Evolutionary conservation across 2,113 vertebrate species (phyloP).

Genomic region (Oxyura jamaicensis): DNA sequence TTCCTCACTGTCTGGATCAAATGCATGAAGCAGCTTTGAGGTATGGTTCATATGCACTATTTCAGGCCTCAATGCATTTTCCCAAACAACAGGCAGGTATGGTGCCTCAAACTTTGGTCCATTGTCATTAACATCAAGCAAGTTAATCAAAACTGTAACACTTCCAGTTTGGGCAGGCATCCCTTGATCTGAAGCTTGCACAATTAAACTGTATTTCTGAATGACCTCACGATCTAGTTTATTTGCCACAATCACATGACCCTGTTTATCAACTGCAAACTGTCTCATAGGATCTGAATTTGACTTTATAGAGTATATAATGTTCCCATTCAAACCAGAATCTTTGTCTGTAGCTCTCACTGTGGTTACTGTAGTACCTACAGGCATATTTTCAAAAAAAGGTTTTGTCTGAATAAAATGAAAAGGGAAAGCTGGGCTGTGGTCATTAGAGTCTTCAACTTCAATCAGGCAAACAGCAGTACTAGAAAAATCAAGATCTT

Average conservation of each 20-base stretch:
- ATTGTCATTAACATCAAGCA: constrained; percentile 90
- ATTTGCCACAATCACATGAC: constrained; percentile 79
- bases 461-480: constrained; percentile 84
- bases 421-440: constrained; percentile 85
- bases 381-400: constrained; percentile 79
- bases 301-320: constrained; percentile 82
- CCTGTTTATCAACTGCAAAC: constrained; percentile 82
- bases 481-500: constrained; percentile 87
- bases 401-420: constrained; percentile 79
- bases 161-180: constrained; percentile 80
- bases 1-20: constrained; percentile 81
- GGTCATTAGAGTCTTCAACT: constrained; percentile 89
- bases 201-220: constrained; percentile 78
- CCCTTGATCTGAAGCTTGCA: constrained; percentile 86
- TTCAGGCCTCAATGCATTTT: constrained; percentile 82
- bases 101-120: constrained; percentile 85
- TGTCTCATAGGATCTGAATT: constrained; percentile 82
- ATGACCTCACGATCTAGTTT: constrained; percentile 81
- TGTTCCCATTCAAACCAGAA: constrained; percentile 83
- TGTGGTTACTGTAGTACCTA: constrained; percentile 82
- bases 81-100: constrained; percentile 85
- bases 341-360: constrained; percentile 86
- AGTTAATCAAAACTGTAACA: constrained; percentile 79
- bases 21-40: constrained; percentile 79
- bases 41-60: constrained; percentile 82